These are phyloP conservation scores for Sthenelais limicola DNA, from an alignment of 2,888 invertebrate species.

Conservation along the genomic window DNA sequence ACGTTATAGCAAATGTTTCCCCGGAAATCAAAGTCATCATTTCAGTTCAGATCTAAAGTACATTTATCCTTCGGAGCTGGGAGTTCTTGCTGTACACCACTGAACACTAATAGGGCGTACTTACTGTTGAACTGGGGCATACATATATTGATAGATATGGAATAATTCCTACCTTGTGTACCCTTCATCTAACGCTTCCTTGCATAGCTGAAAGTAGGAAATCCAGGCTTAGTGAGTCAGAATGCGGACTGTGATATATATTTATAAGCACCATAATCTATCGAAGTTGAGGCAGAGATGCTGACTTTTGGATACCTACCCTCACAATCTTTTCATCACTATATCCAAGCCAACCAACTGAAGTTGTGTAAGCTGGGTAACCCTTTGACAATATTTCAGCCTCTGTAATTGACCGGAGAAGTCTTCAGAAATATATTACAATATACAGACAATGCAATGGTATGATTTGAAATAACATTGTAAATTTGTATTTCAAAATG, in stretches of 20 bases:
- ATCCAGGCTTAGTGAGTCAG: background rate
- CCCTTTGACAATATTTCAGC: constrained; percentile 79
- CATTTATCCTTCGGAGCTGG: too few species aligned
- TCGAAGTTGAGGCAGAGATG: too few species aligned
- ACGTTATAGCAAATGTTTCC: too few species aligned
- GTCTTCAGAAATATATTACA: too few species aligned
- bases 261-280: too few species aligned
- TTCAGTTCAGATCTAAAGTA: too few species aligned
- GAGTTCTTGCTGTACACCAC: too few species aligned
- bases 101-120: too few species aligned
- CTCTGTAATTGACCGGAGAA: constrained; percentile 71
- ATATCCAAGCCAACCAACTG: constrained; percentile 89
- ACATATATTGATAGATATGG: background rate
- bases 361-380: constrained; percentile 89
- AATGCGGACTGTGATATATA: background rate
- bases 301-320: too few species aligned
- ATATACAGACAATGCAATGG: background rate
- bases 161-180: constrained; percentile 28
- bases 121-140: too few species aligned
- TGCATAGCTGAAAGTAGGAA: constrained; percentile 42
- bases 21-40: too few species aligned
- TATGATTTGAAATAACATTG: background rate
- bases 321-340: constrained; percentile 81
- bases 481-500: background rate
- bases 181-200: constrained; percentile 45